These are phyloP conservation scores for Gallinago nigripennis DNA, from an alignment of 2,797 vertebrate genomes.

Conservation along the genomic window DNA sequence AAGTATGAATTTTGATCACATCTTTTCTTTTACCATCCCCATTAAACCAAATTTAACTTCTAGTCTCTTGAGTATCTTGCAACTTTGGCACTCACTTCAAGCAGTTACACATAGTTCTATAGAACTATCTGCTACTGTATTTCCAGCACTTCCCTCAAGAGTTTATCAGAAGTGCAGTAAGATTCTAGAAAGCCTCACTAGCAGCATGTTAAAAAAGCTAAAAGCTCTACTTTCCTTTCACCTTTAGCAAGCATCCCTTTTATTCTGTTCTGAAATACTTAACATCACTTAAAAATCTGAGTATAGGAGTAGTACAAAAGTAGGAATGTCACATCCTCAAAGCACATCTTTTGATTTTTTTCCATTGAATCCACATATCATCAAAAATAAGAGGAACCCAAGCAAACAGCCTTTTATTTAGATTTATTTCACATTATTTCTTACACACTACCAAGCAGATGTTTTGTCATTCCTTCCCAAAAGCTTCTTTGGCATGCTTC, in stretches of 20 bases:
- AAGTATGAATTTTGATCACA: not conserved
- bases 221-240: not conserved
- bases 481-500: not conserved
- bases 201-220: not conserved
- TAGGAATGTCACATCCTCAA: not conserved
- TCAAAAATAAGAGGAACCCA: not conserved
- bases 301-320: not conserved
- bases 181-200: not conserved
- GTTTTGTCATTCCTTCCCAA: not conserved
- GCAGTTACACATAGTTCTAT: rapidly evolving
- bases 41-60: not conserved
- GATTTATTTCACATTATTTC: not conserved
- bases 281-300: not conserved
- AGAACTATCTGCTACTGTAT: not conserved
- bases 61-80: not conserved
- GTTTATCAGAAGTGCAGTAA: not conserved
- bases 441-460: not conserved
- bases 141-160: not conserved
- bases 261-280: not conserved
- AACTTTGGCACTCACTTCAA: not conserved
- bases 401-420: not conserved
- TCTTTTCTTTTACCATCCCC: not conserved
- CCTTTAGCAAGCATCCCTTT: not conserved
- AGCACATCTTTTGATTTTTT: not conserved
- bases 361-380: not conserved